phyloP scores from a whole-genome alignment of 2,113 vertebrate genomes.

The Phylloscopus trochilus region DNA sequence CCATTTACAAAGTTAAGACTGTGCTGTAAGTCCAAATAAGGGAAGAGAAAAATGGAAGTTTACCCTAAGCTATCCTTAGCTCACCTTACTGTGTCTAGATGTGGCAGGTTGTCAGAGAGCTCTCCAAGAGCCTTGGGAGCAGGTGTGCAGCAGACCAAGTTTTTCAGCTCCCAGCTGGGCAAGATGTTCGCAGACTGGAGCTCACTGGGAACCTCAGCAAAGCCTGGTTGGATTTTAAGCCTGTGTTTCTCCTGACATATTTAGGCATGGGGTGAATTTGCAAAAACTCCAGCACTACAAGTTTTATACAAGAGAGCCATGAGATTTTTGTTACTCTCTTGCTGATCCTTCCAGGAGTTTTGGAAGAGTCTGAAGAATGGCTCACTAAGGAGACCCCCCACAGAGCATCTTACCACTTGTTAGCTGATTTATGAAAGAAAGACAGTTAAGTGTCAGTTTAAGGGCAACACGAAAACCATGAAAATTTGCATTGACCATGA shows the following conservation, averaged over 20 bases:
- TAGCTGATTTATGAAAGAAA: neutral
- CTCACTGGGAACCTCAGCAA: neutral
- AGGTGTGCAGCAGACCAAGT: neutral
- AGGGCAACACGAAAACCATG: neutral
- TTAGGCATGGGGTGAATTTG: neutral
- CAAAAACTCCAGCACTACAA: neutral
- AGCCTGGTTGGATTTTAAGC: neutral
- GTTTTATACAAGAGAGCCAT: neutral
- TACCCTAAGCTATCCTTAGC: slow-evolving; percentile 11
- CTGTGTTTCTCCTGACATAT: neutral
- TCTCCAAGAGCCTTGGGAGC: neutral
- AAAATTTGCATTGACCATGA: neutral
- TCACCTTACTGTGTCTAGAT: neutral
- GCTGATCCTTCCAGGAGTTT: neutral
- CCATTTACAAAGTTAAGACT: neutral
- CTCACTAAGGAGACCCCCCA: neutral
- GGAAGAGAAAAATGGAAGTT: slow-evolving; percentile 9
- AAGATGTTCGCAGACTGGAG: neutral
- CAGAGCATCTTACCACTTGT: fast-evolving
- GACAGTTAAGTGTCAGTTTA: neutral
- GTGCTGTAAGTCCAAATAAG: slow-evolving; percentile 4
- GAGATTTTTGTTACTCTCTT: neutral
- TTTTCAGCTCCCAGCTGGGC: neutral
- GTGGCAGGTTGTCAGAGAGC: neutral
- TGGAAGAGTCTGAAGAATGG: neutral